A percentile compares a stretch with the other conserved stretches of the same genome.
These are phyloP conservation scores for Uloborus diversus DNA, from an alignment of 1,140 invertebrate genomes.

Conservation along the genomic window DNA sequence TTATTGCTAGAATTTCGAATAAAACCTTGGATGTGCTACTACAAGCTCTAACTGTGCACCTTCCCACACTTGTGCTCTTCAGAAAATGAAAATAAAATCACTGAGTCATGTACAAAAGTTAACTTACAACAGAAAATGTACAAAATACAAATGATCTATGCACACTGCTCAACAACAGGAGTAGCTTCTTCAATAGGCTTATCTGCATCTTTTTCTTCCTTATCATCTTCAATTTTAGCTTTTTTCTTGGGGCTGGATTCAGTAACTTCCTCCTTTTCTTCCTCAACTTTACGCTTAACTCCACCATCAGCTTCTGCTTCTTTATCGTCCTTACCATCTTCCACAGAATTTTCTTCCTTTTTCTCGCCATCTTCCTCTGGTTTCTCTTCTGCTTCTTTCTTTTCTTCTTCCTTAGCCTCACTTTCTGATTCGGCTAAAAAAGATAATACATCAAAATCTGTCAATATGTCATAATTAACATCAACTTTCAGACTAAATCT, in stretches of 20 bases:
- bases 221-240: conserved; percentile 7
- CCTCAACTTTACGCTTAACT: conserved; percentile 33
- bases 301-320: not conserved
- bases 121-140: conserved; percentile 17
- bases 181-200: conserved; percentile 3
- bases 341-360: conserved; percentile 4
- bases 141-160: not conserved
- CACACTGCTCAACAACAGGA: conserved; percentile 23
- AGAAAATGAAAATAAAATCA: conserved; percentile 23
- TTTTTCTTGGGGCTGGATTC: conserved; percentile 30
- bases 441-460: no score
- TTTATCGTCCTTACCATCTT: not conserved
- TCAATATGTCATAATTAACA: no score
- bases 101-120: conserved; percentile 12
- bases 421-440: not conserved
- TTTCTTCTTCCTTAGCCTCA: not conserved
- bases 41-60: conserved; percentile 22
- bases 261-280: not conserved
- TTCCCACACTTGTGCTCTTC: conserved; percentile 15
- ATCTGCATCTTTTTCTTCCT: conserved; percentile 13
- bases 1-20: no score
- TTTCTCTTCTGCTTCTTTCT: not conserved
- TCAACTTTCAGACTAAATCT: no score
- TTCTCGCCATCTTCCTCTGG: not conserved
- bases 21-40: no score